These are phyloP conservation scores for Pitta sordida DNA, from an alignment of 2,113 vertebrate species.

Conservation along the genomic window DNA sequence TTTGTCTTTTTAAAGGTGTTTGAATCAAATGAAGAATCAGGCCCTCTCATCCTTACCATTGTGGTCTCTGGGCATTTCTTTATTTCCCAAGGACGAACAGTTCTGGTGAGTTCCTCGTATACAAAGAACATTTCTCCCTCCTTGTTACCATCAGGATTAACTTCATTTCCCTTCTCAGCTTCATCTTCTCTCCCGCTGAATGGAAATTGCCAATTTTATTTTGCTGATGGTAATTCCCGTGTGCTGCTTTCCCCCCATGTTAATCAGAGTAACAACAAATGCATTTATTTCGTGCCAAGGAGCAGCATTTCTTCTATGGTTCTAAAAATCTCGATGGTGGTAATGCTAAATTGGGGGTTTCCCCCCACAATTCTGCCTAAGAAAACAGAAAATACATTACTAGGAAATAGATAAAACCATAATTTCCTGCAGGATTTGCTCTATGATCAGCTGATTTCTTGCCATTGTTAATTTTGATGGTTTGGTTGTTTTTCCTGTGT, in stretches of 20 bases:
- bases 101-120: constrained; percentile 77
- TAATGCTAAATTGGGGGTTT: background rate
- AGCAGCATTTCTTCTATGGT: background rate
- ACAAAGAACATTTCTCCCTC: background rate
- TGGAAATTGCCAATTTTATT: background rate
- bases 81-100: constrained; percentile 79
- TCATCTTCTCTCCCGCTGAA: background rate
- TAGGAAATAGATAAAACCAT: background rate
- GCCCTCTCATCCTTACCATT: constrained; percentile 76
- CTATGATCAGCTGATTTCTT: background rate
- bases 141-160: background rate
- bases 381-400: background rate
- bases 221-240: background rate
- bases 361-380: background rate
- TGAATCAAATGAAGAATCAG: constrained; percentile 74
- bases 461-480: too few relatives aligned
- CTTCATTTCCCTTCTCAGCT: background rate
- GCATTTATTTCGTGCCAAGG: background rate
- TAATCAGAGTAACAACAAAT: background rate
- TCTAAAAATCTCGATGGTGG: background rate
- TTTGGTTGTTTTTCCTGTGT: background rate
- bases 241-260: background rate
- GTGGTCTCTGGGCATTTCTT: constrained; percentile 85
- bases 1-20: constrained; percentile 73
- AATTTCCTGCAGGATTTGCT: background rate